Base-by-base conservation (phyloP, 2,888 invertebrate species). In the Rhamnusium bicolor region DNA sequence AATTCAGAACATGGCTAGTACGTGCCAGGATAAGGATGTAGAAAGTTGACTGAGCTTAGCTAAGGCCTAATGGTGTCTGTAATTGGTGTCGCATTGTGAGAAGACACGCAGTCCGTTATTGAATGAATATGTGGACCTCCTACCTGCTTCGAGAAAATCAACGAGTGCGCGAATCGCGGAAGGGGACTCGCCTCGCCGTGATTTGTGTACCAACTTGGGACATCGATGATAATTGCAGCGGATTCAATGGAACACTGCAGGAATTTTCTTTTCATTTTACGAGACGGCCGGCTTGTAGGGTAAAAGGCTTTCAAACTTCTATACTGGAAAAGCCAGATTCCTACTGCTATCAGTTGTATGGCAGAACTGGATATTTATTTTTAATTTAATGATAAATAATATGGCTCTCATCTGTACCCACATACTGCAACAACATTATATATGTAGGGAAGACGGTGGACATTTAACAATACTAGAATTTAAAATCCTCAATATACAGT, bases 21-120 rank as follows among this genome's bases (percentile, higher is more conserved):
- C 72, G 72, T 72, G 72, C 72, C 68, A 56, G 63, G 68, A 61
- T 69, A 72, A 69, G 69, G 61, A 72, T 69, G 72, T 63, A 53
- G 67, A 72, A 72, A 72, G 70, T 70, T 69, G 67, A 60, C 63
- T 21, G 65, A 74, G 74, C 69, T 73, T 73, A 66, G 62, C 63
- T 40, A 32, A 53, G 61, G 63, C 72, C 71, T 79, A 79, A 79
- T 74, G 80, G 78, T 71, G 71, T 65, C 72, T 56, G 74, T 80
- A 80, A 80, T 80, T 80, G 80, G 79, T 77, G 80, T 79, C 80
- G 77, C 76, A 78, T 80, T 80, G 79, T 80, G 77, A 74, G 76
- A 75, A 78, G 79, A 78, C 78, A 78, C 76, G 76, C 78, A 76
- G 78, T 67, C 68, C 74, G 62, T 69, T 66, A 73, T 32, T 62